Conservation (phyloP, 2,797 vertebrate species). For the Rhyacichthys aspro region DNA sequence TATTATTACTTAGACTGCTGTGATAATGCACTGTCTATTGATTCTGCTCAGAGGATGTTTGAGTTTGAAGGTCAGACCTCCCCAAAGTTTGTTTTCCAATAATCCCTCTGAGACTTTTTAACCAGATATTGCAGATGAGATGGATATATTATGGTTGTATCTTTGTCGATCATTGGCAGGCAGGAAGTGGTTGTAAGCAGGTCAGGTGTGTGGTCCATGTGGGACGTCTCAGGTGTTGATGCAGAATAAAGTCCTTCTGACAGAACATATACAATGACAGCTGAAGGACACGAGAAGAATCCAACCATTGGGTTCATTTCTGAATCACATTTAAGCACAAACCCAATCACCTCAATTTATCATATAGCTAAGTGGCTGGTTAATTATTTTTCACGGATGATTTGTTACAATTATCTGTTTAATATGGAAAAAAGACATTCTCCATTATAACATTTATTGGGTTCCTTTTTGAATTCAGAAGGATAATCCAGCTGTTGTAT, state of each 20-base stretch:
- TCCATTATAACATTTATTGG: neutral
- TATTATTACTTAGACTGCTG: constrained; percentile 17
- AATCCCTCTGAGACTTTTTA: neutral
- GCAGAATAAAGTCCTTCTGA: neutral
- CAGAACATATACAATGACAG: neutral
- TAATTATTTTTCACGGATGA: constrained; percentile 4
- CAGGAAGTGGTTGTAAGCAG: too few species aligned
- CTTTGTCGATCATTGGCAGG: too few species aligned
- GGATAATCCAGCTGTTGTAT: too few species aligned
- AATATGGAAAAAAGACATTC: neutral
- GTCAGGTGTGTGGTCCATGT: too few species aligned
- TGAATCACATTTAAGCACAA: neutral
- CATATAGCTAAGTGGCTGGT: constrained; percentile 1
- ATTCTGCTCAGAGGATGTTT: neutral
- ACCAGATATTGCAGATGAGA: neutral
- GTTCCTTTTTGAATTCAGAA: too few species aligned
- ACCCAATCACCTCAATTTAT: constrained; percentile 1
- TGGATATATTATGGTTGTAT: neutral
- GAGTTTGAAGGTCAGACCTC: constrained; percentile 1
- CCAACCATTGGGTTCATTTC: neutral
- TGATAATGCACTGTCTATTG: neutral
- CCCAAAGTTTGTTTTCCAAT: neutral
- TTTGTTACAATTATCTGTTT: constrained; percentile 6
- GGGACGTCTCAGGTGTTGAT: too few species aligned
- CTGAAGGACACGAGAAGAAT: neutral